Evolutionary conservation across 2,888 invertebrate species (phyloP), one percentile per base, ranked within the genome.

Genomic region (Liodrosophila aerea): DNA sequence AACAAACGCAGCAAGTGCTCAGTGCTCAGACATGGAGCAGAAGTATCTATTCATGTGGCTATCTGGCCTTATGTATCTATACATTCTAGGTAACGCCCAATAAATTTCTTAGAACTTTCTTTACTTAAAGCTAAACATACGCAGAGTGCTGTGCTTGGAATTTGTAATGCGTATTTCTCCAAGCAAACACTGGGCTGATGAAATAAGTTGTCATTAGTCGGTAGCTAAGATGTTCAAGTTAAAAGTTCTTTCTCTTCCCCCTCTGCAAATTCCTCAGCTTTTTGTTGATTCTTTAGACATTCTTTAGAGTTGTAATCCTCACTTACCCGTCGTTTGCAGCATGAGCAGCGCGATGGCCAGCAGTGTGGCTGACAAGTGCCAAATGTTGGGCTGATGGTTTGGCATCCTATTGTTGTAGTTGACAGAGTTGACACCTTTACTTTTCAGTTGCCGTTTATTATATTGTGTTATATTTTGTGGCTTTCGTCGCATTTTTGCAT

Each of bases 51-150:
- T n/a, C 49, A 37, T 13, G 41, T 36, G 54, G 65, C 46, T 57
- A 53, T 57, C 53, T 64, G 22, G 29, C 58, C 52, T 44, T 65
- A 59, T 59, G 44, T 59, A 58, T 69, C 65, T 67, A 44, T 66
- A 75, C 83, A 81, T 78, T 78, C 83, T 82, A 58, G 62, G 78
- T 73, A 82, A 70, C 80, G 80, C 85, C 76, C 80, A 85, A 82
- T 82, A 85, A 85, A 82, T 73, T 78, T 78, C 83, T 76, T 69
- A 67, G 4, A 78, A 80, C 81, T 82, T 82, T 82, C 81, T 85
- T n/a, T n/a, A n/a, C n/a, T n/a, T n/a, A n/a, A 82, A 81, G 49
- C 45, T 49, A 51, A 39, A 53, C 33, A 58, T 47, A 45, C 12
- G 53, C 30, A 22, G 11, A 34, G n/a, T 9, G n/a, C n/a, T n/a